Percentiles rank a stretch among this genome's conserved stretches.
These are phyloP conservation scores for Acleris literana DNA, from an alignment of 2,888 invertebrate genomes.

Conservation along the genomic window DNA sequence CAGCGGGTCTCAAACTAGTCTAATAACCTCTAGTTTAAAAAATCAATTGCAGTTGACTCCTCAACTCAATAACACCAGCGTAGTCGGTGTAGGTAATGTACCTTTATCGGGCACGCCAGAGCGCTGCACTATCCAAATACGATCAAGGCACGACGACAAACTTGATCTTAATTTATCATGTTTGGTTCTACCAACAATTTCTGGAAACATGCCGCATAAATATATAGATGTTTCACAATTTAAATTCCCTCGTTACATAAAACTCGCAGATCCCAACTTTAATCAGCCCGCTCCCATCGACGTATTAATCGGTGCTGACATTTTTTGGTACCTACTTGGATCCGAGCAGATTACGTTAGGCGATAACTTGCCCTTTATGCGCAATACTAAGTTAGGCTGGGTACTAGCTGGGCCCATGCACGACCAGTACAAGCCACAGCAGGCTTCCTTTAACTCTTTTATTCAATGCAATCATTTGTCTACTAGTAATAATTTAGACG, in stretches of 20 bases:
- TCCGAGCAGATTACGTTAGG: conserved; percentile 32
- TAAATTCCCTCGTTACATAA: background rate
- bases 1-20: conserved; percentile 28
- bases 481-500: background rate
- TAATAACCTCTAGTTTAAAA: conserved; percentile 21
- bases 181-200: conserved; percentile 19
- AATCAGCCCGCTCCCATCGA: conserved; percentile 34
- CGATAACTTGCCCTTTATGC: conserved; percentile 27
- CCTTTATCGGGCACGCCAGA: conserved; percentile 4
- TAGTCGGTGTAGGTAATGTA: conserved; percentile 32
- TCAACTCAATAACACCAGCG: conserved; percentile 5
- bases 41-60: conserved; percentile 14
- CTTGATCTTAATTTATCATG: conserved; percentile 1
- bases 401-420: conserved; percentile 13
- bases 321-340: conserved; percentile 38
- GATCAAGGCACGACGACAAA: background rate
- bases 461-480: no score
- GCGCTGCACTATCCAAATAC: background rate
- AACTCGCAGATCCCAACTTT: conserved; percentile 38
- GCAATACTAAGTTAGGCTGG: conserved; percentile 37
- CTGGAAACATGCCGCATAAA: conserved; percentile 24
- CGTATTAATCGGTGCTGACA: conserved; percentile 36
- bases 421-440: background rate
- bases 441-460: background rate
- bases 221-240: background rate